phyloP scores from a whole-genome alignment of 2,113 vertebrate genomes.

The Ibidorhyncha struthersii region DNA sequence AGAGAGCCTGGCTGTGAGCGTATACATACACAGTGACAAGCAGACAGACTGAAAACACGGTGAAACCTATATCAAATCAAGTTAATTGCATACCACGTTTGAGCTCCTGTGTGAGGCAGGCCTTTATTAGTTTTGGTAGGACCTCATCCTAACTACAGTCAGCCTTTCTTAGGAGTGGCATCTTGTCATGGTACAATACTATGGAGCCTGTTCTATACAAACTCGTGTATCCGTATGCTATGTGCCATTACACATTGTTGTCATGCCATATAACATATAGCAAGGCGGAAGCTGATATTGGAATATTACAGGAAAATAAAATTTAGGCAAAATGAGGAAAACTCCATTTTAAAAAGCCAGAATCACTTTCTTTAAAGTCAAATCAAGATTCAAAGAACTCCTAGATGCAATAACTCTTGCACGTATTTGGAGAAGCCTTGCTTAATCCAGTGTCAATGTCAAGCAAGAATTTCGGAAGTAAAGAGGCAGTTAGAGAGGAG shows the following conservation, averaged over 20 bases:
- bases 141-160: not conserved
- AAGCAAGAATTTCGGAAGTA: not conserved
- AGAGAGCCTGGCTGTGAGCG: not conserved
- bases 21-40: not conserved
- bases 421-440: not conserved
- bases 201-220: not conserved
- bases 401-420: not conserved
- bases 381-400: not conserved
- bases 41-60: not conserved
- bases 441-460: not conserved
- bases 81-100: not conserved
- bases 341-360: not conserved
- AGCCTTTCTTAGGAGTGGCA: not conserved
- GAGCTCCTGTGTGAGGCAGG: not conserved
- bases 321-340: not conserved
- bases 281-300: not conserved
- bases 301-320: not conserved
- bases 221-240: not conserved
- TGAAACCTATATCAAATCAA: not conserved
- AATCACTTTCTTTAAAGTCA: not conserved
- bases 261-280: not conserved
- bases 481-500: not conserved
- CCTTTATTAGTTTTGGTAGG: not conserved
- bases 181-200: not conserved
- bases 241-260: not conserved